These are phyloP conservation scores for Horisme vitalbata DNA, from an alignment of 2,888 invertebrate genomes.

Conservation along the genomic window DNA sequence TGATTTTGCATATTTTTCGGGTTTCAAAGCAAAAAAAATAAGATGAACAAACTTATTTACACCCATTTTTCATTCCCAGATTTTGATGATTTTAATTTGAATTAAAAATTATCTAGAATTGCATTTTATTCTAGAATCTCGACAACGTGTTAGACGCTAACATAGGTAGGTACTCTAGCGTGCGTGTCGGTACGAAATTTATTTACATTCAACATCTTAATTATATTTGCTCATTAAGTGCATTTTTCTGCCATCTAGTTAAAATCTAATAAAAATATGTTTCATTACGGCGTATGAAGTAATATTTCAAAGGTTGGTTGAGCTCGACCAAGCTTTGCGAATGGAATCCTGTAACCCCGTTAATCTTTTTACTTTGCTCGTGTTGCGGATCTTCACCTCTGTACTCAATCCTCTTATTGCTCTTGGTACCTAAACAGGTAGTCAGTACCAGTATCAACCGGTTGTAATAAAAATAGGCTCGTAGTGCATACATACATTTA, in stretches of 20 bases:
- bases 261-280: too few relatives aligned
- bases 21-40: too few relatives aligned
- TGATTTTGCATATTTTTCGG: background rate
- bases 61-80: background rate
- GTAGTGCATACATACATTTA: constrained; percentile 25
- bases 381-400: constrained; percentile 61
- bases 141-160: too few relatives aligned
- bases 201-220: too few relatives aligned
- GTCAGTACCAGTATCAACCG: constrained; percentile 42
- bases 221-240: too few relatives aligned
- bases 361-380: constrained; percentile 66
- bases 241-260: background rate
- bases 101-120: too few relatives aligned
- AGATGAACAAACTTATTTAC: too few relatives aligned
- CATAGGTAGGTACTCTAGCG: too few relatives aligned
- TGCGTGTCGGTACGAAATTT: too few relatives aligned
- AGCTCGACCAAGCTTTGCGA: constrained; percentile 33
- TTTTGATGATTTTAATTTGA: too few relatives aligned
- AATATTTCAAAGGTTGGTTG: constrained; percentile 15
- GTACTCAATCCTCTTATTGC: constrained; percentile 49
- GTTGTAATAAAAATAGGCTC: constrained; percentile 42
- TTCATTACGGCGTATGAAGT: background rate
- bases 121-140: too few relatives aligned
- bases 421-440: constrained; percentile 39
- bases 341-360: constrained; percentile 68